phyloP scores from a whole-genome alignment of 2,113 vertebrate genomes.

The Telmatochromis sp. region DNA sequence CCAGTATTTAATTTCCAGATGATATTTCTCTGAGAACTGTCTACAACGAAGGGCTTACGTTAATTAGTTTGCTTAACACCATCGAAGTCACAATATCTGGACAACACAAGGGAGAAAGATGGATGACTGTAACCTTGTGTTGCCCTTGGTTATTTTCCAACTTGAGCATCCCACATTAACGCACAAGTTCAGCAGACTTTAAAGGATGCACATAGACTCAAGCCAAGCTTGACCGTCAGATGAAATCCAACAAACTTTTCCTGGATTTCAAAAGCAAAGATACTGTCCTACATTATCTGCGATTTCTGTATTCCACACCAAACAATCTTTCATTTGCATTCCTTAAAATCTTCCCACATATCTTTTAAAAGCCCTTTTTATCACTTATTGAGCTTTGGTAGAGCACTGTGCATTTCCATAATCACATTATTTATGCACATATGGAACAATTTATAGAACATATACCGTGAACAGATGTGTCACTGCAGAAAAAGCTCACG shows the following conservation, averaged over 20 bases:
- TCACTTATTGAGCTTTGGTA: conserved; percentile 6
- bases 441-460: not conserved
- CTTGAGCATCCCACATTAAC: not conserved
- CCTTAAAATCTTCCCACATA: not conserved
- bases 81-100: conserved; percentile 51
- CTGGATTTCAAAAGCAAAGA: not conserved
- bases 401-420: conserved; percentile 9
- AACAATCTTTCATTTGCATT: not conserved
- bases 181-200: not conserved
- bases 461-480: not conserved
- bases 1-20: conserved; percentile 17
- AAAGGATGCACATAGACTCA: not conserved
- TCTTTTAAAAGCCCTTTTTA: not conserved
- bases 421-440: conserved; percentile 3
- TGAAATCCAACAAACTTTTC: not conserved
- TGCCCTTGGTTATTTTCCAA: conserved; percentile 41
- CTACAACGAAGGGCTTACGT: conserved; percentile 59
- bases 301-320: not conserved
- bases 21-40: conserved; percentile 61
- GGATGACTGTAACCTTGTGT: conserved; percentile 52
- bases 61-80: conserved; percentile 65
- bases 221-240: not conserved
- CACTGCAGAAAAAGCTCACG: not conserved
- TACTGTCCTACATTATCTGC: not conserved
- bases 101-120: conserved; percentile 1